Evolutionary conservation across 1,140 invertebrate species (phyloP).

Genomic region (Planococcus citri): DNA sequence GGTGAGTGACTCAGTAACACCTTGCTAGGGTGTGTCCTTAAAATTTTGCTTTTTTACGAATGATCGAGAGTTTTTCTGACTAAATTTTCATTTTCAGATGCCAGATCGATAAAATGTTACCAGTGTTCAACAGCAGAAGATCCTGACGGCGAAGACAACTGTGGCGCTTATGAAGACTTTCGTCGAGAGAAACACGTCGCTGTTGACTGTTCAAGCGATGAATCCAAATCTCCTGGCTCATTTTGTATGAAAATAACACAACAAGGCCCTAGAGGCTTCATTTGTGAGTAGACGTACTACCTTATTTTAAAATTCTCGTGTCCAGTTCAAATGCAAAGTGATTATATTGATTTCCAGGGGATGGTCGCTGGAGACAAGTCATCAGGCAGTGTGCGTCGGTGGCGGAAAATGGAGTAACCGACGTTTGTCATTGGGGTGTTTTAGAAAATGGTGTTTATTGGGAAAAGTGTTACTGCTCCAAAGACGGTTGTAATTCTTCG

Average conservation of each 20-base stretch:
- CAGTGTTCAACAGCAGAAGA: conserved; percentile 74
- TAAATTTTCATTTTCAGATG: conserved; percentile 28
- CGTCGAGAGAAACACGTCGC: conserved; percentile 64
- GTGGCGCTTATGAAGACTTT: conserved; percentile 74
- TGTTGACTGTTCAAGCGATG: conserved; percentile 78
- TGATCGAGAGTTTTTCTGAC: too few relatives aligned
- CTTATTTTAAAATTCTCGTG: neutral
- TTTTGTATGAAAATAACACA: conserved; percentile 85
- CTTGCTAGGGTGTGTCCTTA: neutral
- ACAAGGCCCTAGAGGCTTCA: conserved; percentile 78
- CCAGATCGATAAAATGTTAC: conserved; percentile 61
- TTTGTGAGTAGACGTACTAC: conserved; percentile 52
- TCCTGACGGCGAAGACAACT: conserved; percentile 59
- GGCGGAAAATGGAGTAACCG: conserved; percentile 75
- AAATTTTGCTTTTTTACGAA: too few relatives aligned
- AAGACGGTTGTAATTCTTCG: conserved; percentile 65
- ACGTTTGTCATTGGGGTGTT: conserved; percentile 88
- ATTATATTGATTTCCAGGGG: conserved; percentile 47
- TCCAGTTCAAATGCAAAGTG: neutral
- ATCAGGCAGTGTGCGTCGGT: conserved; percentile 80
- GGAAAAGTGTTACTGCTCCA: conserved; percentile 87
- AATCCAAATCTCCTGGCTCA: conserved; percentile 77
- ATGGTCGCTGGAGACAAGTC: conserved; percentile 83
- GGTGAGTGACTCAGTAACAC: neutral
- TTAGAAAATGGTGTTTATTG: conserved; percentile 84